Percentiles rank a stretch among this genome's conserved stretches.
Evolutionary conservation across 1,140 invertebrate species (phyloP).

Genomic region (Lasaia peninsularis): DNA sequence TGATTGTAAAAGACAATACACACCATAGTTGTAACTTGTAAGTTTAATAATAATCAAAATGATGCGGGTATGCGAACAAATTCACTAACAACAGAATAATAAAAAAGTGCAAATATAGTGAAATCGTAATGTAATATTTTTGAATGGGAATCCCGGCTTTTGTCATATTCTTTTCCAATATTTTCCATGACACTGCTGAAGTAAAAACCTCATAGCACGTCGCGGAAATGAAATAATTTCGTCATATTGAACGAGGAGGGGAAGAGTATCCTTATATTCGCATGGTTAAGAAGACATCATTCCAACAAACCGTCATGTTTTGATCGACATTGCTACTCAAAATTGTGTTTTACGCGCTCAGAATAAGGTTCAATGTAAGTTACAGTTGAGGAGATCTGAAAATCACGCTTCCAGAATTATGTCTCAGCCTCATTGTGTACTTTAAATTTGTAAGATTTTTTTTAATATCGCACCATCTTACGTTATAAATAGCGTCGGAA

Average conservation of each 20-base stretch:
- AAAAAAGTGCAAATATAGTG: slow-evolving; percentile 13
- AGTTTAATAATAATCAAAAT: too few relatives aligned
- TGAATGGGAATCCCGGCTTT: neutral
- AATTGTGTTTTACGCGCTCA: neutral
- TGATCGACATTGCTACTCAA: neutral
- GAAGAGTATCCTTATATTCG: slow-evolving; percentile 14
- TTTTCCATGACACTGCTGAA: neutral
- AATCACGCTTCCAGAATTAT: slow-evolving; percentile 13
- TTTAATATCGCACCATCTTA: too few relatives aligned
- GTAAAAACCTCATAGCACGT: slow-evolving; percentile 6
- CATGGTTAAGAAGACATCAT: slow-evolving; percentile 18
- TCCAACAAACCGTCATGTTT: neutral
- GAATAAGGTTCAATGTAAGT: neutral
- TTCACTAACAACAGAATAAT: neutral
- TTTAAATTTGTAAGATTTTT: slow-evolving; percentile 12
- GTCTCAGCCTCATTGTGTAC: slow-evolving; percentile 7
- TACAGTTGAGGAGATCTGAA: neutral
- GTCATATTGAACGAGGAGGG: slow-evolving; percentile 17
- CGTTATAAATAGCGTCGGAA: too few relatives aligned
- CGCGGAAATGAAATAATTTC: slow-evolving; percentile 15
- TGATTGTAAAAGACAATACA: neutral
- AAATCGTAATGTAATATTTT: slow-evolving; percentile 4
- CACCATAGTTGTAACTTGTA: too few relatives aligned
- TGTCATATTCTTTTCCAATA: slow-evolving; percentile 5
- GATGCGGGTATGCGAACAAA: too few relatives aligned